Evolutionary conservation across 2,888 invertebrate genomes (phyloP).

Genomic region (Drosophila pseudotakahashii): DNA sequence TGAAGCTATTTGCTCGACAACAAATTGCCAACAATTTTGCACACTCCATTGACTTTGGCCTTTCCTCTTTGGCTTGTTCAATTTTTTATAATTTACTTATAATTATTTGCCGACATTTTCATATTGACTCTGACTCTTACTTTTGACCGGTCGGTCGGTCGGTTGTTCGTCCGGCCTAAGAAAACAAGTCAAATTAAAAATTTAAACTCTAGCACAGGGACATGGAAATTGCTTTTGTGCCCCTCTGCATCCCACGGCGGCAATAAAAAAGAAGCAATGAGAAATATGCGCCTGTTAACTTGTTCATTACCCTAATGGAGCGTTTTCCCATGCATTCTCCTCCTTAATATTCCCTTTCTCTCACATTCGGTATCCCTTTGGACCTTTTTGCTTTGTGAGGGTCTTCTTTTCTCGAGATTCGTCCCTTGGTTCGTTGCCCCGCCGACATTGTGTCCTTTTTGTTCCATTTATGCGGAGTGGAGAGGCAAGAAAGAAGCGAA

Average conservation of each 20-base stretch:
- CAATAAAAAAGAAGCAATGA: conserved; percentile 66
- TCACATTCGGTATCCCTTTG: conserved; percentile 37
- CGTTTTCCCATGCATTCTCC: conserved; percentile 51
- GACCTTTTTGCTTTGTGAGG: conserved; percentile 21
- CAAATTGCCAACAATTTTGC: conserved; percentile 54
- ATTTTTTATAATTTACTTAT: conserved; percentile 69
- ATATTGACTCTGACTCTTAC: conserved; percentile 54
- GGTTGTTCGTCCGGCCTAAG: conserved; percentile 10
- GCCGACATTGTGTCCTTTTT: conserved; percentile 62
- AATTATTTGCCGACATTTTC: conserved; percentile 69
- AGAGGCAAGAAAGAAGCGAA: conserved; percentile 1
- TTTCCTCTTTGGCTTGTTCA: conserved; percentile 50
- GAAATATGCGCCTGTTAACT: conserved; percentile 78
- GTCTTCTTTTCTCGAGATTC: conserved; percentile 33
- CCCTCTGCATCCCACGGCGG: conserved; percentile 21
- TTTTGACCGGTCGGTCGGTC: conserved; percentile 10
- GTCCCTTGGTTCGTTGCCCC: conserved; percentile 38
- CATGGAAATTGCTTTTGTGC: conserved; percentile 35
- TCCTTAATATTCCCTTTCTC: conserved; percentile 44
- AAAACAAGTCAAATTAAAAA: conserved; percentile 76
- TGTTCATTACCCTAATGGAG: conserved; percentile 80
- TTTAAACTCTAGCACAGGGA: conserved; percentile 58
- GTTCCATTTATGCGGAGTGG: conserved; percentile 6
- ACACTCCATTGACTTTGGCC: conserved; percentile 56
- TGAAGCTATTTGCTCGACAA: conserved; percentile 48